Evolutionary conservation across 1,140 invertebrate species (phyloP).

Genomic region (Leptoteleia sp.): DNA sequence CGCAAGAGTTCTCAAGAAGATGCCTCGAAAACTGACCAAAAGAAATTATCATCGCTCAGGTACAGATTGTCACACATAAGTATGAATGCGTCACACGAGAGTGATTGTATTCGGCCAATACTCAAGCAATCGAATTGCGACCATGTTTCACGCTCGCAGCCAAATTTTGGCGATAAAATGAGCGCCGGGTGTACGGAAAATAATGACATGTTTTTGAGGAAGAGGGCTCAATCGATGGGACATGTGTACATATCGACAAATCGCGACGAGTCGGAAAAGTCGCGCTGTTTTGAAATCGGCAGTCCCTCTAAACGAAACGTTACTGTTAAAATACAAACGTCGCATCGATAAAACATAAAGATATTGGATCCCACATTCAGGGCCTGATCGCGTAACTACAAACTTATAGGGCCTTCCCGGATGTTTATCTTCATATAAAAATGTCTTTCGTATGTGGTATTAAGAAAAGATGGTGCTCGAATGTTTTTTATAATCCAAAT

Average conservation of each 20-base stretch:
- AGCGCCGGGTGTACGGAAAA: slow-evolving; percentile 36
- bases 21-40: slow-evolving; percentile 43
- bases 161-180: slow-evolving; percentile 58
- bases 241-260: slow-evolving; percentile 59
- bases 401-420: slow-evolving; percentile 30
- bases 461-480: slow-evolving; percentile 10
- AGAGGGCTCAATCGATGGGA: slow-evolving; percentile 62
- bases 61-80: slow-evolving; percentile 56
- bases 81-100: slow-evolving; percentile 46
- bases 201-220: slow-evolving; percentile 47
- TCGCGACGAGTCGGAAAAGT: slow-evolving; percentile 43
- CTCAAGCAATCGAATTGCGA: slow-evolving; percentile 62
- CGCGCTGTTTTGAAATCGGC: slow-evolving; percentile 41
- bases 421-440: slow-evolving; percentile 3
- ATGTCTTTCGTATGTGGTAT: slow-evolving; percentile 3
- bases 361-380: slow-evolving; percentile 1
- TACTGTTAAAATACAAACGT: slow-evolving; percentile 34
- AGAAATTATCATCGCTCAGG: slow-evolving; percentile 45
- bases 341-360: slow-evolving; percentile 35
- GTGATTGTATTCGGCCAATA: slow-evolving; percentile 59
- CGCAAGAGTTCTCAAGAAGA: slow-evolving; percentile 84
- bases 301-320: slow-evolving; percentile 40
- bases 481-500: slow-evolving; percentile 16
- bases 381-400: slow-evolving; percentile 43
- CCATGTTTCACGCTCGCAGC: slow-evolving; percentile 58